phyloP scores from a whole-genome alignment of 1,140 invertebrate genomes.

The Neuroterus valhalla region DNA sequence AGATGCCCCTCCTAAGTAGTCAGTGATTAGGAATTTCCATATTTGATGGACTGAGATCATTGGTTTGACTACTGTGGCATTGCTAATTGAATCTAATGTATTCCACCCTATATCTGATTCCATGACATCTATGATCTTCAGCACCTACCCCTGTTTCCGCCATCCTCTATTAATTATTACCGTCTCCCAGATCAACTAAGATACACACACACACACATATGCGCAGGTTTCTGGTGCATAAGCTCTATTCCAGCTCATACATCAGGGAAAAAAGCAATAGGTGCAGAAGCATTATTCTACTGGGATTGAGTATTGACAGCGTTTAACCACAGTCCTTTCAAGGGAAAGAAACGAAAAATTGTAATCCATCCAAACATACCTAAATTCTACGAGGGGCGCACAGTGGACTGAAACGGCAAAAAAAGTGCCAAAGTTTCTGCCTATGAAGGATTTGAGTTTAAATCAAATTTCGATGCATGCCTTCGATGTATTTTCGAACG shows the following conservation, averaged over 20 bases:
- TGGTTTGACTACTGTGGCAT: neutral
- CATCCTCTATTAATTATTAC: slow-evolving; percentile 19
- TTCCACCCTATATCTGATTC: neutral
- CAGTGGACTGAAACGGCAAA: too few species aligned
- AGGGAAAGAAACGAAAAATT: too few species aligned
- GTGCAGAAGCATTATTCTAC: too few species aligned
- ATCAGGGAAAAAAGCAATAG: too few species aligned
- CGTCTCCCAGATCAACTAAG: neutral
- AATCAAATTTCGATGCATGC: too few species aligned
- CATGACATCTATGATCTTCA: slow-evolving; percentile 6
- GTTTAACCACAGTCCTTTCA: too few species aligned
- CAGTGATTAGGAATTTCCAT: neutral
- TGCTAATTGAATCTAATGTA: slow-evolving; percentile 3
- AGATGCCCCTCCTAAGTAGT: neutral
- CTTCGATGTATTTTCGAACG: too few species aligned
- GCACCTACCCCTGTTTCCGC: neutral
- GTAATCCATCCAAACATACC: too few species aligned
- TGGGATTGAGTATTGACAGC: too few species aligned
- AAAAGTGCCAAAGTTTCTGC: too few species aligned
- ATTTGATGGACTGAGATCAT: neutral
- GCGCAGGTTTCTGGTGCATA: neutral
- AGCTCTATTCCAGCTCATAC: neutral
- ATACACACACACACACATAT: neutral
- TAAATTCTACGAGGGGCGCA: too few species aligned
- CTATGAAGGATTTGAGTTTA: too few species aligned